These are phyloP conservation scores for Maniola hyperantus DNA, from an alignment of 2,888 invertebrate species.

Conservation along the genomic window DNA sequence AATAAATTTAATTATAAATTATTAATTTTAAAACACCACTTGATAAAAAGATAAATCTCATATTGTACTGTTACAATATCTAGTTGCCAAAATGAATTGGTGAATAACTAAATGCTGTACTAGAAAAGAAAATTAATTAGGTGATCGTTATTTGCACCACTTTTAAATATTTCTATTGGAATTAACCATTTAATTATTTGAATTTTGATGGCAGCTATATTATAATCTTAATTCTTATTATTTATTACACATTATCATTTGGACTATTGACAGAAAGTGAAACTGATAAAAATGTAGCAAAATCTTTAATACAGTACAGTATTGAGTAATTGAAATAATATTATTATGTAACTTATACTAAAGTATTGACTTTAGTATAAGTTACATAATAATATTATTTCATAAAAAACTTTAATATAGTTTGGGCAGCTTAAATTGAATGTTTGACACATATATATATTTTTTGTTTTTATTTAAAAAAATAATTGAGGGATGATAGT, in stretches of 20 bases:
- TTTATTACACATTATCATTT: background rate
- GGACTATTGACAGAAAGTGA: background rate
- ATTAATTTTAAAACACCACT: slow-evolving; percentile 8
- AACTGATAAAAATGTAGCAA: too few species aligned
- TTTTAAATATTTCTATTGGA: background rate
- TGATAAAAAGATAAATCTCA: slow-evolving; percentile 5
- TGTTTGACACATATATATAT: too few species aligned
- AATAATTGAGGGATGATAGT: too few species aligned
- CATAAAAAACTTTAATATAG: too few species aligned
- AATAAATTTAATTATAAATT: background rate
- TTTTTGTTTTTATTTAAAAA: too few species aligned
- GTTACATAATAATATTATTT: too few species aligned
- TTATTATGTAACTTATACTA: too few species aligned
- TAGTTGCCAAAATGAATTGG: slow-evolving; percentile 13
- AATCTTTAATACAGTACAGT: too few species aligned
- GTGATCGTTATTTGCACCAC: slow-evolving; percentile 3
- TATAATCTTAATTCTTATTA: background rate
- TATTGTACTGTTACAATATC: background rate
- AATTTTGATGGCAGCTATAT: background rate
- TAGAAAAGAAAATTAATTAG: background rate
- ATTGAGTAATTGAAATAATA: too few species aligned
- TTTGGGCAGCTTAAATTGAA: too few species aligned
- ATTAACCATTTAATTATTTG: background rate
- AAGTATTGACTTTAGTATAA: too few species aligned
- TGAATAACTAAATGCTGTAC: background rate